These are phyloP conservation scores for Tokudaia tokunoshimensis DNA, from an alignment of 2,797 vertebrate species.

Conservation along the genomic window DNA sequence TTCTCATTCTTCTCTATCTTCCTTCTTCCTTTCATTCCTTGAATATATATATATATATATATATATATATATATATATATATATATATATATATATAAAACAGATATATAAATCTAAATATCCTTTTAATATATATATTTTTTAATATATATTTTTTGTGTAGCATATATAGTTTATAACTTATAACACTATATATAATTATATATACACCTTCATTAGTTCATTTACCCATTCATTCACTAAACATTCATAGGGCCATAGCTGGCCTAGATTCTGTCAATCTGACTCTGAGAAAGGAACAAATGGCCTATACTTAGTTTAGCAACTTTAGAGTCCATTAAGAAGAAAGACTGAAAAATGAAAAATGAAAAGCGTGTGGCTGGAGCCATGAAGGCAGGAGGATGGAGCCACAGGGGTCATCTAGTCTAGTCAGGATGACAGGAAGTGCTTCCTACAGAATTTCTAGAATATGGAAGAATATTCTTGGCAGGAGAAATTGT, in stretches of 20 bases:
- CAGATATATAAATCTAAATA: too few species aligned
- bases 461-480: neutral
- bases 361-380: neutral
- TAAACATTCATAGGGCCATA: neutral
- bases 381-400: neutral
- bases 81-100: too few species aligned
- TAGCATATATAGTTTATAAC: neutral
- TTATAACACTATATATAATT: neutral
- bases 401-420: too few species aligned
- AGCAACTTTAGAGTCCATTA: neutral
- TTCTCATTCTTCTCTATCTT: neutral
- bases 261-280: neutral
- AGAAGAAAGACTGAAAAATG: neutral
- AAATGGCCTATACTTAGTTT: neutral
- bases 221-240: constrained; percentile 3
- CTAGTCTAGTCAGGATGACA: neutral
- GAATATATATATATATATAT: too few species aligned
- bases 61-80: too few species aligned
- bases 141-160: too few species aligned
- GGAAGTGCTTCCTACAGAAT: neutral
- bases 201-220: neutral
- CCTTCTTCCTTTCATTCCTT: too few species aligned
- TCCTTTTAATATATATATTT: too few species aligned
- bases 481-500: constrained; percentile 15
- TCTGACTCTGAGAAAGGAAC: neutral